Evolutionary conservation across 37 sponge, comb jelly and placozoan species (phyloP).

Genomic region (Hexactinellida sp.): DNA sequence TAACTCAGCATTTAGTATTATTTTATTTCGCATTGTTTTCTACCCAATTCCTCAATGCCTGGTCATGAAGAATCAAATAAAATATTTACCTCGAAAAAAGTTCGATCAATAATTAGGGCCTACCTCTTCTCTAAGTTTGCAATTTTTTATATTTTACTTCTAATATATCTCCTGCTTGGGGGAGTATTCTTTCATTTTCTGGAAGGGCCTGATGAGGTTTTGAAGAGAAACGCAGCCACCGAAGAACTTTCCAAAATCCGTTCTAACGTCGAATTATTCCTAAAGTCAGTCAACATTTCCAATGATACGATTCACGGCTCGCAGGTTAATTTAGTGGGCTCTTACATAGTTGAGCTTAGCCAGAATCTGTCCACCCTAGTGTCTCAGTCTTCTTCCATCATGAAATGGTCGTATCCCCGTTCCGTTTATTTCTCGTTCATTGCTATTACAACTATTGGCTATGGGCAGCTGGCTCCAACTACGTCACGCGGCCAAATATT

Average conservation of each 20-base stretch:
- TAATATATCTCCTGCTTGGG: background rate
- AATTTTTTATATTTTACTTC: background rate
- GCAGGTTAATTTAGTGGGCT: background rate
- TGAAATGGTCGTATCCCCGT: background rate
- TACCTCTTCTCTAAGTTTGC: background rate
- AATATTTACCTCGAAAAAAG: background rate
- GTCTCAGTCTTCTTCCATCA: background rate
- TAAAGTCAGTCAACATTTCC: background rate
- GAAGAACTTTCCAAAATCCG: background rate
- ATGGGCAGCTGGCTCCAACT: background rate
- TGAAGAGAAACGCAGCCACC: background rate
- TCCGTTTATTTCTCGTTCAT: background rate
- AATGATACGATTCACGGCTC: background rate
- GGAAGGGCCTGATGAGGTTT: background rate
- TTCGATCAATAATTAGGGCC: background rate
- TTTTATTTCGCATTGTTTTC: too few species aligned
- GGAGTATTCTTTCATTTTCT: background rate
- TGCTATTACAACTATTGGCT: slow-evolving; percentile 2
- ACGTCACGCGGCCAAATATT: background rate
- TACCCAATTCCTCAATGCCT: too few species aligned
- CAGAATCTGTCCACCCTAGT: background rate
- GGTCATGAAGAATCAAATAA: background rate
- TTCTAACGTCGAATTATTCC: background rate
- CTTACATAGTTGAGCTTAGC: background rate
- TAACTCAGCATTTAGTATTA: too few species aligned